Evolutionary conservation across 2,797 vertebrate genomes (phyloP).

Genomic region (Artibeus jamaicensis): DNA sequence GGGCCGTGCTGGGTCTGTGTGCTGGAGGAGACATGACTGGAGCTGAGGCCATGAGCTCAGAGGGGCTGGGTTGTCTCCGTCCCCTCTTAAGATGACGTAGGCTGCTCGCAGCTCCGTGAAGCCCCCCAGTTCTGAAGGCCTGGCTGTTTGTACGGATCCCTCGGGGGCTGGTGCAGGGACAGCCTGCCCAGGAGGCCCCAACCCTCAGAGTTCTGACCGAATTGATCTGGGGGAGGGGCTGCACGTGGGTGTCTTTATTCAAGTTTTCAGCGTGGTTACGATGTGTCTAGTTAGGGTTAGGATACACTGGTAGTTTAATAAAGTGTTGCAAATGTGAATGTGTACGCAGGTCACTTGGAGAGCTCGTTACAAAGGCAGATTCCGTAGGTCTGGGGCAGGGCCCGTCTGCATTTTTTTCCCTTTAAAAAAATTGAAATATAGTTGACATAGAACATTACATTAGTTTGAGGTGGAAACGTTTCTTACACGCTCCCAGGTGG

Average conservation of each 20-base stretch:
- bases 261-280: background rate
- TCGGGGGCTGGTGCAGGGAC: fast-evolving
- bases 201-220: background rate
- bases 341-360: background rate
- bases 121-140: background rate
- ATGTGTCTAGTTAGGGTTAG: background rate
- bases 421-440: background rate
- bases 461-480: background rate
- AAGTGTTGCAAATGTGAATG: background rate
- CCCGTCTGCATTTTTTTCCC: background rate
- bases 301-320: background rate
- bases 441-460: background rate
- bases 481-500: background rate
- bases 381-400: background rate
- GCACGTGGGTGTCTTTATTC: background rate
- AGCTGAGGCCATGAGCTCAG: background rate
- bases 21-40: background rate
- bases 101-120: background rate
- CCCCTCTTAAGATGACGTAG: background rate
- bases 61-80: background rate
- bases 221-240: background rate
- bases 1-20: background rate
- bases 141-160: background rate
- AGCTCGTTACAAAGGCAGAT: background rate
- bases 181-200: background rate